Conservation (phyloP, 2,797 vertebrate genomes). For the Nannoperca obscura region DNA sequence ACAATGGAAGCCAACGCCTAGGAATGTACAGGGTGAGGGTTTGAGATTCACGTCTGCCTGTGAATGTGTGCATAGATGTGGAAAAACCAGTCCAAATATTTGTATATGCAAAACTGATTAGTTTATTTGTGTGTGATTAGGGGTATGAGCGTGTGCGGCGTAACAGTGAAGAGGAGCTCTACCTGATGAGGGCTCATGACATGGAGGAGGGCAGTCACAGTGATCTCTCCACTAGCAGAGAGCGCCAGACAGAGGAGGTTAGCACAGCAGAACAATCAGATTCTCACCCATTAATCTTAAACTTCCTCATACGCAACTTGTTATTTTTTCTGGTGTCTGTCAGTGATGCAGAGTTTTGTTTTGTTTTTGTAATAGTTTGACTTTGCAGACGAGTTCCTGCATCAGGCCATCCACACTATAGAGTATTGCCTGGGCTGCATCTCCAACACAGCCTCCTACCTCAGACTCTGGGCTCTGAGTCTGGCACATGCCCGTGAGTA, state of each 20-base stretch:
- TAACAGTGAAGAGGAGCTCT: slow-evolving; percentile 94
- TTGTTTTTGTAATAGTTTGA: slow-evolving; percentile 85
- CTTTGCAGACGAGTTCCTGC: slow-evolving; percentile 91
- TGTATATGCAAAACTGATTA: not conserved
- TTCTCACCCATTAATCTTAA: not conserved
- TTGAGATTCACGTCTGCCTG: not conserved
- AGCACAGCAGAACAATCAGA: slow-evolving; percentile 7
- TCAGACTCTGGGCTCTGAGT: slow-evolving; percentile 97
- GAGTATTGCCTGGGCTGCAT: slow-evolving; percentile 97
- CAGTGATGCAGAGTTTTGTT: slow-evolving; percentile 23
- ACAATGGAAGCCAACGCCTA: slow-evolving; percentile 86
- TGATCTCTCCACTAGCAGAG: slow-evolving; percentile 84
- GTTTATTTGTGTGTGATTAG: slow-evolving; percentile 48
- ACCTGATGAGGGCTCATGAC: slow-evolving; percentile 88
- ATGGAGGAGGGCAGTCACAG: slow-evolving; percentile 90
- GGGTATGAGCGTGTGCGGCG: slow-evolving; percentile 93
- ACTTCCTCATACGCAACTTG: not conserved
- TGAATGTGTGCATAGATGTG: slow-evolving; percentile 3
- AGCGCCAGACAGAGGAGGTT: slow-evolving; percentile 88
- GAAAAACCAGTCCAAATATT: not conserved
- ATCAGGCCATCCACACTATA: slow-evolving; percentile 95
- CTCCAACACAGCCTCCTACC: slow-evolving; percentile 97
- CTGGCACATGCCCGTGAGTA: slow-evolving; percentile 97
- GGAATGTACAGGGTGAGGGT: slow-evolving; percentile 90
- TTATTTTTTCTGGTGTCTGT: not conserved